These are phyloP conservation scores for Prunella fulvescens DNA, from an alignment of 2,113 vertebrate species.

Conservation along the genomic window DNA sequence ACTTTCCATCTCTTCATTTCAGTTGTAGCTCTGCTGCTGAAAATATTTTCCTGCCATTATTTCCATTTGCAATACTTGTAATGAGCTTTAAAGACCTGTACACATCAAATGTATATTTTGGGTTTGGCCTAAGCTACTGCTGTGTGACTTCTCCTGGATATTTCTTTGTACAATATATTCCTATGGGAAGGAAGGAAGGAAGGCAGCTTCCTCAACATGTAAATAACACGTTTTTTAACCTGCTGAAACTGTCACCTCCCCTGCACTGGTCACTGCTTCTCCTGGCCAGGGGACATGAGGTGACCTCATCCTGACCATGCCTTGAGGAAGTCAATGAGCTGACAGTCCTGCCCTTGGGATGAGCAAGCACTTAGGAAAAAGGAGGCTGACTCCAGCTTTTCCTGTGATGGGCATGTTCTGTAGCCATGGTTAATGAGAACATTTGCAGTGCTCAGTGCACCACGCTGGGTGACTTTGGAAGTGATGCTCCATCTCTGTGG, in stretches of 20 bases:
- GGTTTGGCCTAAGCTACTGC: constrained; percentile 65
- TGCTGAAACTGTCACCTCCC: constrained; percentile 13
- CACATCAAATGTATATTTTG: constrained; percentile 72
- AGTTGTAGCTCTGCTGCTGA: constrained; percentile 13
- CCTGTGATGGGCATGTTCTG: background rate
- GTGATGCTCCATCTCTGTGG: background rate
- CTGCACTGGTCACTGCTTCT: background rate
- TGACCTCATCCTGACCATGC: background rate
- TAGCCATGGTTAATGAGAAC: background rate
- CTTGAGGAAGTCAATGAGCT: background rate
- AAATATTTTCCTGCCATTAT: constrained; percentile 12
- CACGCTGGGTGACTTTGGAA: background rate
- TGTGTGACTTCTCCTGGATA: constrained; percentile 48
- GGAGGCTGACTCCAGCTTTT: background rate
- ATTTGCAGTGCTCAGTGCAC: background rate
- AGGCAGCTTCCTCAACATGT: constrained; percentile 63
- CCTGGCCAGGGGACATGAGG: background rate
- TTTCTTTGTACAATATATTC: constrained; percentile 55
- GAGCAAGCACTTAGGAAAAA: background rate
- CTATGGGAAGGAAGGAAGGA: constrained; percentile 61
- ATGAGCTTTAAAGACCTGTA: constrained; percentile 71
- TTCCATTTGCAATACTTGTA: constrained; percentile 58
- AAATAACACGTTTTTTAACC: constrained; percentile 70
- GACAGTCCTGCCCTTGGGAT: background rate
- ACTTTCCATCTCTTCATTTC: constrained; percentile 28